A percentile compares a stretch with the other conserved stretches of the same genome.
Conservation (phyloP, 92 coral and sea anemone species). For the Epizoanthus scotinus region DNA sequence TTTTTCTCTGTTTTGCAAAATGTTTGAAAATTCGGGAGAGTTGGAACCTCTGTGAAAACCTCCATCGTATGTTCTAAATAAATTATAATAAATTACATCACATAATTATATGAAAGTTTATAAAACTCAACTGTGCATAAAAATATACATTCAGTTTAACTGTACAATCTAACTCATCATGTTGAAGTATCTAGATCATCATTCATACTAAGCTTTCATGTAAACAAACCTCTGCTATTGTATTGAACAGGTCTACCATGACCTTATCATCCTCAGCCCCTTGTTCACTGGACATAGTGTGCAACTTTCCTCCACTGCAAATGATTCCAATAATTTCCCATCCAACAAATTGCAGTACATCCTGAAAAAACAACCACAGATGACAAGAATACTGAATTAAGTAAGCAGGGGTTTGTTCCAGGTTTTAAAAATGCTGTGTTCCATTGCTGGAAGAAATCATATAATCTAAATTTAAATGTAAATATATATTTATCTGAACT, state of each 20-base stretch:
- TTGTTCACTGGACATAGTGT: background rate
- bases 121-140: background rate
- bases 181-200: background rate
- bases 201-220: background rate
- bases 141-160: too few relatives aligned
- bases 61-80: too few relatives aligned
- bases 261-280: background rate
- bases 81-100: background rate
- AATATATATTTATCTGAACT: too few relatives aligned
- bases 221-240: conserved; percentile 67
- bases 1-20: too few relatives aligned
- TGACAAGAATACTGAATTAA: background rate
- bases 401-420: too few relatives aligned
- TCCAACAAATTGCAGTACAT: conserved; percentile 78
- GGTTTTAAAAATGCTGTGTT: too few relatives aligned
- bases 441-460: too few relatives aligned
- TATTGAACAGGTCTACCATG: conserved; percentile 38
- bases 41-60: too few relatives aligned
- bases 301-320: conserved; percentile 38
- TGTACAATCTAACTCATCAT: too few relatives aligned
- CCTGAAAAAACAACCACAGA: conserved; percentile 47
- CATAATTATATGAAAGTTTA: background rate
- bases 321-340: conserved; percentile 82
- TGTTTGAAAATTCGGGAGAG: too few relatives aligned
- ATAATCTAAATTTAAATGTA: too few relatives aligned